Evolutionary conservation across 2,888 invertebrate species (phyloP), one percentile per base, ranked within the genome.

Genomic region (Phlogophora meticulosa): DNA sequence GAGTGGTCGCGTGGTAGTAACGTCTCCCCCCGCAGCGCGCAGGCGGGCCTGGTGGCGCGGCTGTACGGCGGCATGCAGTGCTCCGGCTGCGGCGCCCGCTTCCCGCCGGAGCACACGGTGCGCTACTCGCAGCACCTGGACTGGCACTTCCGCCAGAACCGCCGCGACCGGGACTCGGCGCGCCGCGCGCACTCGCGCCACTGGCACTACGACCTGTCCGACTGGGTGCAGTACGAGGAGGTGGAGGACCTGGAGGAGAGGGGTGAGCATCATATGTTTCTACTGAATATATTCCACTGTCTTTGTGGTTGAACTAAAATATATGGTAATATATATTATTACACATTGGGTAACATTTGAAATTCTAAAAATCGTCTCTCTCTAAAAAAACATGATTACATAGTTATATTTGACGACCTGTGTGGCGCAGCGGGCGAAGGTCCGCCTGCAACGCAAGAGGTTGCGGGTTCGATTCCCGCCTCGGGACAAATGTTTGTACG

Each of bases 131-230:
- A 98, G 90, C 99, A 99, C 94, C 96, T 99, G 70, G 99, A 99
- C 95, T 99, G 99, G 99, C 99, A 99, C 95, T 99, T 99, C 95
- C 95, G 99, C 0, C 98, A 98, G 92, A 99, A 99, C 95, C 58
- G 98, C 2, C 96, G 97, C 61, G 98, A 98, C 83, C 97, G 98
- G 77, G 98, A 98, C 88, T 98, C 98, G 0, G 97, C 97, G 0
- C 96, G 98, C 13, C 97, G 98, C 58, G 98, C 98, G 0, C 97
- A 98, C 85, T 97, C 97, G 34, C 96, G 99, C 4, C 97, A 97
- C 85, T 99, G 99, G 98, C 99, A 98, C 92, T 99, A 98, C 88
- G 97, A 98, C 85, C 96, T 98, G 34, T 96, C 97, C 65, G 99
- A 99, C 93, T 99, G 99, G 99, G 97, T 98, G 88, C 98, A 98